These are phyloP conservation scores for Turdus rufiventris DNA, from an alignment of 2,113 vertebrate species.

Conservation along the genomic window DNA sequence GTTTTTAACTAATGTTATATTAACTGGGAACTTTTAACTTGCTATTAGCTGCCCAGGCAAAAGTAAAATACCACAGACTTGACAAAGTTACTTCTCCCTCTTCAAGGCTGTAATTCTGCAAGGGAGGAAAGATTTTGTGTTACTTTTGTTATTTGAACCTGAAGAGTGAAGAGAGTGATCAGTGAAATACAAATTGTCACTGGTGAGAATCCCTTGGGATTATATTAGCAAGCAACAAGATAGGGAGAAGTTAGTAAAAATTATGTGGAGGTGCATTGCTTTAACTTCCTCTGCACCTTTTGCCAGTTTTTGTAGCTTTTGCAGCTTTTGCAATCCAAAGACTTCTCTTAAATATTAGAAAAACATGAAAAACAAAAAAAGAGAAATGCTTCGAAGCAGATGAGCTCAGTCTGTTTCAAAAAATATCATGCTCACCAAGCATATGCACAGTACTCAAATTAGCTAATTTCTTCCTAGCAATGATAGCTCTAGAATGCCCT, in stretches of 20 bases:
- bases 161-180: neutral
- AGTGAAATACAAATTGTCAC: neutral
- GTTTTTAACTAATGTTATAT: neutral
- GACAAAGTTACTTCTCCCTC: neutral
- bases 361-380: neutral
- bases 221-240: neutral
- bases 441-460: slow-evolving; percentile 24
- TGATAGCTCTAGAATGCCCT: slow-evolving; percentile 31
- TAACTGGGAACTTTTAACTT: neutral
- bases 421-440: neutral
- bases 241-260: neutral
- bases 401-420: slow-evolving; percentile 19
- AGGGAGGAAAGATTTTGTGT: neutral
- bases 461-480: slow-evolving; percentile 2
- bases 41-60: neutral
- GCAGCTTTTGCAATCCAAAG: neutral
- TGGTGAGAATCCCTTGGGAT: neutral
- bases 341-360: neutral
- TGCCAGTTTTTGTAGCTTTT: neutral
- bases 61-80: neutral
- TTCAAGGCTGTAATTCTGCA: neutral
- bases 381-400: neutral
- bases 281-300: neutral
- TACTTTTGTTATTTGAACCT: neutral
- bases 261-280: neutral